Evolutionary conservation across 2,888 invertebrate species (phyloP), one percentile per base, ranked within the genome.

Genomic region (Fissipunctia ypsillon): DNA sequence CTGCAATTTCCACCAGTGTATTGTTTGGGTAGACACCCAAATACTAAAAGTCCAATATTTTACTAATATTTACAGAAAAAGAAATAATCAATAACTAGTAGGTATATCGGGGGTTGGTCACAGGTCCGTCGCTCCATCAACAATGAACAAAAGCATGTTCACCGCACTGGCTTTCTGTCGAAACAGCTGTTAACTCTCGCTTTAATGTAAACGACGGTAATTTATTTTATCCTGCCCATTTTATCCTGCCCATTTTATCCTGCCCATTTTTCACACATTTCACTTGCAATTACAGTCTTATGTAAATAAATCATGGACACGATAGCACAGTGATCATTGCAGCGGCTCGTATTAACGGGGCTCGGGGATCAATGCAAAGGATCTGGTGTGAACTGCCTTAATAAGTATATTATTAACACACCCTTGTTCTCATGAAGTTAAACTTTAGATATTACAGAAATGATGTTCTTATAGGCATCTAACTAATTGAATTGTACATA

Each of bases 271-370:
- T 76, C 38, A 52, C 22, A 9, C 31, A 66, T 43, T 38, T 43
- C 54, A 19, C 43, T 60, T 3, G 57, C 60, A 73, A 68, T 73
- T 65, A 65, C 41, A 48, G n/a, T 65, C n/a, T 61, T 70, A 50
- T 50, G 61, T 50, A 66, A 77, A 86, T 86, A 77, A 85, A 77
- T 85, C 67, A 73, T 70, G 59, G 60, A 68, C 64, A 52, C 35
- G 74, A 81, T 69, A 78, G 74, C 77, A 38, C 63, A 69, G 54
- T 60, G 69, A 78, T 79, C 71, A 75, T 70, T 78, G 73, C 71
- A n/a, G 45, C 12, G 22, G 54, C 38, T 64, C 45, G 64, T 28
- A 70, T 60, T 73, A 77, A 85, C 63, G 69, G 65, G 25, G 52
- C 84, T 75, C 75, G 31, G 45, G 75, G 86, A 73, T 60, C 76